Evolutionary conservation across 2,888 invertebrate genomes (phyloP).

Genomic region (Nesidiocoris tenuis): DNA sequence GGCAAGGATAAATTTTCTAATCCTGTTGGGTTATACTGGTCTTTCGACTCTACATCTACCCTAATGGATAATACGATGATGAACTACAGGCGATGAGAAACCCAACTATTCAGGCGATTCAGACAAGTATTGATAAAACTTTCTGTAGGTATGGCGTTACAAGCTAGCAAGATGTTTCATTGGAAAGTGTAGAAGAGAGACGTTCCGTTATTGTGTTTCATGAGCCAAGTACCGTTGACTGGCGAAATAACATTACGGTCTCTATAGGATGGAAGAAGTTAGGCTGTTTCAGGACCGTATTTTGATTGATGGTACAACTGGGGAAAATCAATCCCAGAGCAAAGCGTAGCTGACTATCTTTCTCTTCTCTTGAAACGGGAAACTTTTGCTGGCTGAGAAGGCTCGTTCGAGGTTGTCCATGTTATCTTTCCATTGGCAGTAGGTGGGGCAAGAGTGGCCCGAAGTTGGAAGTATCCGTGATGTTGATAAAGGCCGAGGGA

Average conservation of each 20-base stretch:
- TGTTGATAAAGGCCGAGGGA: constrained; percentile 9
- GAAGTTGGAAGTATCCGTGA: constrained; percentile 9
- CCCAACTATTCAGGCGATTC: too few relatives aligned
- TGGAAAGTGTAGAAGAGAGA: too few relatives aligned
- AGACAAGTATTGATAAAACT: too few relatives aligned
- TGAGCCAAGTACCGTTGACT: neutral
- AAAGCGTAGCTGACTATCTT: neutral
- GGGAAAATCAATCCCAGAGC: neutral
- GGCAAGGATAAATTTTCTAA: too few relatives aligned
- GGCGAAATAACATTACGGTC: neutral
- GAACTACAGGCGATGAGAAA: too few relatives aligned
- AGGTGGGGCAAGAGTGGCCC: neutral
- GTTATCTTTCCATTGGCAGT: neutral
- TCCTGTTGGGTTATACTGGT: too few relatives aligned
- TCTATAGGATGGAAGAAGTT: neutral
- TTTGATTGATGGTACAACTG: neutral
- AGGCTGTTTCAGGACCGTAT: neutral
- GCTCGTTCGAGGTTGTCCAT: neutral
- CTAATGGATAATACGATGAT: too few relatives aligned
- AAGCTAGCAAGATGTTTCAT: too few relatives aligned
- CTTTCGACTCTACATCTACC: too few relatives aligned
- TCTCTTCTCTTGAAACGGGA: neutral
- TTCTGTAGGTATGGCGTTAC: too few relatives aligned
- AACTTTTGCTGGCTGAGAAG: neutral
- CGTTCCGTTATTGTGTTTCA: too few relatives aligned